phyloP scores from a whole-genome alignment of 2,113 vertebrate species.

The Gopherus flavomarginatus region DNA sequence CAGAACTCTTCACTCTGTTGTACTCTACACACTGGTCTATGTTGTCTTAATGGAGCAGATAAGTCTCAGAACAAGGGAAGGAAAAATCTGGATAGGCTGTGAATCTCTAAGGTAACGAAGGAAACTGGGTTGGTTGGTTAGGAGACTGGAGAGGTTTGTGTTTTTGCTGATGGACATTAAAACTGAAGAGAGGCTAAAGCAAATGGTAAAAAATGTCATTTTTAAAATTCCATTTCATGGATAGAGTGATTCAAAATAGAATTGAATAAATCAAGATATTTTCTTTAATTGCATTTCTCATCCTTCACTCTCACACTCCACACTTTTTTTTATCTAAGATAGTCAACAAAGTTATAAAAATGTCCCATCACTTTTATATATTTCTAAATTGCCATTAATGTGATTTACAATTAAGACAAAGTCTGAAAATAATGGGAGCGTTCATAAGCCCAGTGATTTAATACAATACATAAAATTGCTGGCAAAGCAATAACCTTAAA shows the following conservation, averaged over 20 bases:
- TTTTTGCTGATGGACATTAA: slow-evolving; percentile 47
- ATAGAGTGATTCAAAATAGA: slow-evolving; percentile 3
- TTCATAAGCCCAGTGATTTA: slow-evolving; percentile 56
- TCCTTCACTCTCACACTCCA: background rate
- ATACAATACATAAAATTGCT: slow-evolving; percentile 65
- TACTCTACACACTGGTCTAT: background rate
- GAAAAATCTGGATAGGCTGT: background rate
- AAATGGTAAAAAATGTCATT: slow-evolving; percentile 5
- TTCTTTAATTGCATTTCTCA: slow-evolving; percentile 17
- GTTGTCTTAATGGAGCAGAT: slow-evolving; percentile 32
- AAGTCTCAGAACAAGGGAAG: background rate
- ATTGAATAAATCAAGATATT: slow-evolving; percentile 11
- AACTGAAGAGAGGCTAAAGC: slow-evolving; percentile 20
- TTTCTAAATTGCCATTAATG: slow-evolving; percentile 55
- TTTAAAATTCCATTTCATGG: background rate
- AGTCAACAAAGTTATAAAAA: slow-evolving; percentile 54
- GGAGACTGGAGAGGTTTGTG: background rate
- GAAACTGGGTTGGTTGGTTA: slow-evolving; percentile 40
- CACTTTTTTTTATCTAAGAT: slow-evolving; percentile 5
- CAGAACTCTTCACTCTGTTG: background rate
- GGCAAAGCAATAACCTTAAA: slow-evolving; percentile 68
- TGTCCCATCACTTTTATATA: slow-evolving; percentile 42
- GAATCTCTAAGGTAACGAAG: background rate
- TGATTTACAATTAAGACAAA: slow-evolving; percentile 49
- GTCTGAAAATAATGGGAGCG: slow-evolving; percentile 44